Percentiles rank a stretch among this genome's conserved stretches.
phyloP scores from a whole-genome alignment of 2,888 invertebrate species.

The Axea sp. region DNA sequence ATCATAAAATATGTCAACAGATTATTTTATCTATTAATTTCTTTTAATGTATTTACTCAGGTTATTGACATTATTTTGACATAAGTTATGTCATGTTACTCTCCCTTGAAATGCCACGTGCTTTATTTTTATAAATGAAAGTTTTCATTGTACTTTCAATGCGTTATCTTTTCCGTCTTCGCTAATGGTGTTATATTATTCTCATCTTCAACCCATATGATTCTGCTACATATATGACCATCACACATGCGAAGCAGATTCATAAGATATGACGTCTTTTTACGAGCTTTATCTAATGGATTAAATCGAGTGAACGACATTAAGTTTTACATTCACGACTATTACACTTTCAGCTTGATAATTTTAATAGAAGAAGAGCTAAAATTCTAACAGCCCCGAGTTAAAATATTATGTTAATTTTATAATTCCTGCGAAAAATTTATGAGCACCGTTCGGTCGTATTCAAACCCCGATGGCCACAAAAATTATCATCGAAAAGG shows the following conservation, averaged over 20 bases:
- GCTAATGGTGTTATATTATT: slow-evolving; percentile 42
- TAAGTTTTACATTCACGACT: slow-evolving; percentile 80
- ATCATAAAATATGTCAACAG: slow-evolving; percentile 46
- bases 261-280: slow-evolving; percentile 76
- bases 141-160: slow-evolving; percentile 37
- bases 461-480: slow-evolving; percentile 67
- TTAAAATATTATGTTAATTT: slow-evolving; percentile 73
- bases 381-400: too few species aligned
- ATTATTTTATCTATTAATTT: slow-evolving; percentile 52
- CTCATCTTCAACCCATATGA: slow-evolving; percentile 50
- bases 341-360: slow-evolving; percentile 68
- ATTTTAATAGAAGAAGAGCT: too few species aligned
- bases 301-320: slow-evolving; percentile 76
- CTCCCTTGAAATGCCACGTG: slow-evolving; percentile 18
- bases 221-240: slow-evolving; percentile 29
- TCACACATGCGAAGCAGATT: slow-evolving; percentile 41
- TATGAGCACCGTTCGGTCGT: slow-evolving; percentile 67
- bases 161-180: slow-evolving; percentile 32
- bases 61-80: too few species aligned
- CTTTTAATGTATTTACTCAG: slow-evolving; percentile 41
- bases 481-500: slow-evolving; percentile 64
- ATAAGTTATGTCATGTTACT: slow-evolving; percentile 38
- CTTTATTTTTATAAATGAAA: slow-evolving; percentile 50
- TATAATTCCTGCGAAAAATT: slow-evolving; percentile 76
- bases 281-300: slow-evolving; percentile 80